Evolutionary conservation across 1,140 invertebrate species (phyloP).

Genomic region (Drosophila arizonae): DNA sequence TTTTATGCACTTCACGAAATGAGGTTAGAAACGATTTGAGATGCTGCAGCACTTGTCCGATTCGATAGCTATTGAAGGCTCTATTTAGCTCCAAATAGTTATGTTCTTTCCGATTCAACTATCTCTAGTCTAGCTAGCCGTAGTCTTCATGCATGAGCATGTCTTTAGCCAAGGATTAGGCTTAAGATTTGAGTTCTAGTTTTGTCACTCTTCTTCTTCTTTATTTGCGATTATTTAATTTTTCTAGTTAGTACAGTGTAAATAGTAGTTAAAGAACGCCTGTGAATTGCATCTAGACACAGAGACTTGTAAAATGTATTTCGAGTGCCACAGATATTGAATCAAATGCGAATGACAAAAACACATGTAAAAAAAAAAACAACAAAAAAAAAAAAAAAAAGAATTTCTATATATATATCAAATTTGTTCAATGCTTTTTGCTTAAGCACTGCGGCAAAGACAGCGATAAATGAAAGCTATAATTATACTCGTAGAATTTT

Average conservation of each 20-base stretch:
- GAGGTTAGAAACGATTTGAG: background rate
- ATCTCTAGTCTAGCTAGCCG: background rate
- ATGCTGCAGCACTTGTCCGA: background rate
- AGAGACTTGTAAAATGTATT: background rate
- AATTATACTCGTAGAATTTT: constrained; percentile 15
- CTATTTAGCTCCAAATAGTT: background rate
- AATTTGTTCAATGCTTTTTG: constrained; percentile 52
- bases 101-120: background rate
- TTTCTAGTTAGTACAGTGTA: constrained; percentile 3
- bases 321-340: background rate
- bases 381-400: background rate
- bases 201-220: background rate
- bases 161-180: constrained; percentile 35
- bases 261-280: background rate
- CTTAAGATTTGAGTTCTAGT: constrained; percentile 17
- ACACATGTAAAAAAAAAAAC: constrained; percentile 19
- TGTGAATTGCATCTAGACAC: constrained; percentile 48
- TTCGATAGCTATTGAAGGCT: background rate
- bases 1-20: constrained; percentile 47
- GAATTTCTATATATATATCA: constrained; percentile 7
- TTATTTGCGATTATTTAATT: background rate
- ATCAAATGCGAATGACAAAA: constrained; percentile 4
- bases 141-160: constrained; percentile 43
- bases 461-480: background rate
- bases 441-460: constrained; percentile 29